Conservation (phyloP, 2,797 vertebrate genomes). For the Hemibagrus guttatus region DNA sequence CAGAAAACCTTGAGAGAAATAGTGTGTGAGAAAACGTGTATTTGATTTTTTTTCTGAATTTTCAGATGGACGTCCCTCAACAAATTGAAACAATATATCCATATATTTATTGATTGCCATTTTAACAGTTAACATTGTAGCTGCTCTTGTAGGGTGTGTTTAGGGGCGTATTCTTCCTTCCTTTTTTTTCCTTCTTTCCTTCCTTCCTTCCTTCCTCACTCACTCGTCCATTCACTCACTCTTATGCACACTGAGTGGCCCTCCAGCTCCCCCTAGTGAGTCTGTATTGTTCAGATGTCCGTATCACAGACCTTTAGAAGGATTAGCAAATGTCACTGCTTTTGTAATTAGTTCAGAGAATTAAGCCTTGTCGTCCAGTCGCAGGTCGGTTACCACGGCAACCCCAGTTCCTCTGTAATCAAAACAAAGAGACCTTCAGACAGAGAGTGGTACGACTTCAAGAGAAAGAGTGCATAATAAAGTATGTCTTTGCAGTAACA, state of each 20-base stretch:
- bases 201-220: neutral
- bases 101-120: constrained; percentile 5
- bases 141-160: constrained; percentile 19
- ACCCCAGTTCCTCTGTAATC: constrained; percentile 32
- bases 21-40: neutral
- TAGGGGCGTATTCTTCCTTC: neutral
- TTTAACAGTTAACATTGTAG: constrained; percentile 48
- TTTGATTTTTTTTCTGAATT: neutral
- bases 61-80: neutral
- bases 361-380: neutral
- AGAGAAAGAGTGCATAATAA: constrained; percentile 34
- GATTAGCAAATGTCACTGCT: constrained; percentile 53
- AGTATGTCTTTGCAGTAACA: neutral
- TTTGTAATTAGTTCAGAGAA: constrained; percentile 53
- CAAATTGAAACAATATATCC: constrained; percentile 2
- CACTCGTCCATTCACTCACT: neutral
- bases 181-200: neutral
- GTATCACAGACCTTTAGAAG: constrained; percentile 14
- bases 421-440: constrained; percentile 19
- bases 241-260: constrained; percentile 8
- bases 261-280: constrained; percentile 52
- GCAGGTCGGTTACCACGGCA: constrained; percentile 49
- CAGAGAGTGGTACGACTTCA: constrained; percentile 6
- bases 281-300: neutral
- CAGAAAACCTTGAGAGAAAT: neutral